Evolutionary conservation across 1,140 invertebrate genomes (phyloP).

Genomic region (Leptinotarsa lineolata): DNA sequence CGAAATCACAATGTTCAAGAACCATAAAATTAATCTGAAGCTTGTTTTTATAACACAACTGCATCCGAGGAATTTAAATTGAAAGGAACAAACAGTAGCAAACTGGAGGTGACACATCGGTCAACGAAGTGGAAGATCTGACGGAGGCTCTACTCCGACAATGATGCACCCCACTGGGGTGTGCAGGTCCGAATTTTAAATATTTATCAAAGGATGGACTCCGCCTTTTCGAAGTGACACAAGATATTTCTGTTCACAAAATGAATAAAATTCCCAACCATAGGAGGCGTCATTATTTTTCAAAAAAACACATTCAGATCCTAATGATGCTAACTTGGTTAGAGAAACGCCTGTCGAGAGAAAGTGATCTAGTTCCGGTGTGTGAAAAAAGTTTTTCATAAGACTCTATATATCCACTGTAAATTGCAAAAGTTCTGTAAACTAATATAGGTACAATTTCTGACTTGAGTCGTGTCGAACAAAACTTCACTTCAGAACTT

Average conservation of each 20-base stretch:
- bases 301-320: too few species aligned
- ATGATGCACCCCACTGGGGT: conserved; percentile 33
- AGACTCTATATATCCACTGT: too few species aligned
- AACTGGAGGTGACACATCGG: conserved; percentile 49
- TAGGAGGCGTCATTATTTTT: too few species aligned
- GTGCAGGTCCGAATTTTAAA: conserved; percentile 15
- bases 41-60: conserved; percentile 51
- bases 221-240: too few species aligned
- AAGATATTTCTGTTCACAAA: neutral
- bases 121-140: conserved; percentile 49
- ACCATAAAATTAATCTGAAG: conserved; percentile 40
- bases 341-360: neutral
- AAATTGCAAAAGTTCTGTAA: too few species aligned
- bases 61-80: conserved; percentile 53
- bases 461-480: too few species aligned
- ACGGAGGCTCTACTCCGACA: conserved; percentile 36
- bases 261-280: too few species aligned
- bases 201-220: too few species aligned
- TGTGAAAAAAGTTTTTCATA: too few species aligned
- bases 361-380: neutral
- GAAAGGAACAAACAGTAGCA: conserved; percentile 53
- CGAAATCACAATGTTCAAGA: conserved; percentile 30
- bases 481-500: too few species aligned
- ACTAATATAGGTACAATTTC: too few species aligned
- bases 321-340: neutral